A percentile compares a stretch with the other conserved stretches of the same genome.
Conservation (phyloP, 2,797 vertebrate genomes). For the Hafferia zeledoni region DNA sequence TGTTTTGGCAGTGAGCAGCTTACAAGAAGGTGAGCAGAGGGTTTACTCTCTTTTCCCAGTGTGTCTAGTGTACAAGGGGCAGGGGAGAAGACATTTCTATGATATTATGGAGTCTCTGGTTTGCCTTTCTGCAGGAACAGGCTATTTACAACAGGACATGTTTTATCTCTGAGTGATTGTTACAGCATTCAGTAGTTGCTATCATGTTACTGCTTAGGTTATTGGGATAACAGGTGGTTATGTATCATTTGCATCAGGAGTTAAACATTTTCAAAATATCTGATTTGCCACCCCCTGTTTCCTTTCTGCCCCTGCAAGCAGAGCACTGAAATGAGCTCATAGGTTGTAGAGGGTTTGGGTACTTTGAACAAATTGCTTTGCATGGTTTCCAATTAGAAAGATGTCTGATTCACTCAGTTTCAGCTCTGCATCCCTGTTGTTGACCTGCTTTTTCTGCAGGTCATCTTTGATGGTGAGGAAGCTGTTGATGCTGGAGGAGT, state of each 20-base stretch:
- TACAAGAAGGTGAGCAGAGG: not conserved
- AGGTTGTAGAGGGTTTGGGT: not conserved
- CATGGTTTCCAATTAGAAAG: not conserved
- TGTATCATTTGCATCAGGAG: not conserved
- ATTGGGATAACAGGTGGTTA: not conserved
- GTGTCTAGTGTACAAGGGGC: not conserved
- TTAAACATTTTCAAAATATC: not conserved
- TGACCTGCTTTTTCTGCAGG: slow-evolving; percentile 75
- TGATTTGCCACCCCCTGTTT: not conserved
- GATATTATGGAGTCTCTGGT: not conserved
- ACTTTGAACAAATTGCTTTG: not conserved
- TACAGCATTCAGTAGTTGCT: not conserved
- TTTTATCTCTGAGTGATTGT: not conserved
- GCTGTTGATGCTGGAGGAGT: slow-evolving; percentile 95
- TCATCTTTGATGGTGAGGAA: slow-evolving; percentile 97
- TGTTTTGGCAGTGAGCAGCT: not conserved
- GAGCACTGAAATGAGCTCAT: not conserved
- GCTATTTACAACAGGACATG: not conserved
- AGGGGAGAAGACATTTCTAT: not conserved
- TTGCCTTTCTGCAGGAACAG: not conserved
- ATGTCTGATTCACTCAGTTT: not conserved
- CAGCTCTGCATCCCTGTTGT: not conserved
- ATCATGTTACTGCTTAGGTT: not conserved
- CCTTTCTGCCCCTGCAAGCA: not conserved
- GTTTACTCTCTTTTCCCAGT: not conserved